Evolutionary conservation across 2,113 vertebrate genomes (phyloP).

Genomic region (Alethe diademata): DNA sequence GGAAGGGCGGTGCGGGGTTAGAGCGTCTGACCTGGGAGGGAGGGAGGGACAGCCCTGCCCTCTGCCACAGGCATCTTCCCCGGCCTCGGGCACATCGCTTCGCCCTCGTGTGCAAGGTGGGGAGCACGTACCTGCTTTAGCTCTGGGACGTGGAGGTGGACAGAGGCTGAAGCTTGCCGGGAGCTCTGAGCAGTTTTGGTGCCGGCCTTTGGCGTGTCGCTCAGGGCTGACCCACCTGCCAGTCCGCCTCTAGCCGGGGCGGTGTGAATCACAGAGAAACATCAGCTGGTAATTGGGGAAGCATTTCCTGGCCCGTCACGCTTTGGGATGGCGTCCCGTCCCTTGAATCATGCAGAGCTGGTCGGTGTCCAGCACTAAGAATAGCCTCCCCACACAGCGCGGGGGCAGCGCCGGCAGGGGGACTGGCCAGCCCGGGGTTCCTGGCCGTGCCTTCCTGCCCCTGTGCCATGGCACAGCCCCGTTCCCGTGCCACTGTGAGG

Average conservation of each 20-base stretch:
- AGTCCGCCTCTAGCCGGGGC: not conserved
- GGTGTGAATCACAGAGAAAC: conserved; percentile 25
- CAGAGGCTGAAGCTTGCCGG: not conserved
- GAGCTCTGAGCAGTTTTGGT: not conserved
- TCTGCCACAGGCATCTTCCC: conserved; percentile 9
- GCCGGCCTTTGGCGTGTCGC: accelerated
- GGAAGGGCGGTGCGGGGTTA: not conserved
- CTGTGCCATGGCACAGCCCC: accelerated
- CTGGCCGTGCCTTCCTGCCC: accelerated
- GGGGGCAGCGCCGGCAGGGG: not conserved
- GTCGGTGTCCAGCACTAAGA: conserved; percentile 24
- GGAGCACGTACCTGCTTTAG: not conserved
- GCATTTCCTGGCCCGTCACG: conserved; percentile 63
- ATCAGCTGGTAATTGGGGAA: conserved; percentile 42
- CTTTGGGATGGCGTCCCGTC: conserved; percentile 41
- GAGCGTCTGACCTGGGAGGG: not conserved
- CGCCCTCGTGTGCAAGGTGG: not conserved
- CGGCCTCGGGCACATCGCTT: conserved; percentile 1
- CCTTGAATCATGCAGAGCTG: conserved; percentile 58
- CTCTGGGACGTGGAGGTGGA: not conserved
- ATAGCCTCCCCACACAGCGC: not conserved
- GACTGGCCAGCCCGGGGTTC: accelerated
- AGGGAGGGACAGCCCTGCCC: conserved; percentile 11
- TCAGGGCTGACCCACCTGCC: conserved; percentile 19
- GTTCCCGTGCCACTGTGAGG: accelerated